These are phyloP conservation scores for Cetonia aurata DNA, from an alignment of 2,888 invertebrate species.

Conservation along the genomic window DNA sequence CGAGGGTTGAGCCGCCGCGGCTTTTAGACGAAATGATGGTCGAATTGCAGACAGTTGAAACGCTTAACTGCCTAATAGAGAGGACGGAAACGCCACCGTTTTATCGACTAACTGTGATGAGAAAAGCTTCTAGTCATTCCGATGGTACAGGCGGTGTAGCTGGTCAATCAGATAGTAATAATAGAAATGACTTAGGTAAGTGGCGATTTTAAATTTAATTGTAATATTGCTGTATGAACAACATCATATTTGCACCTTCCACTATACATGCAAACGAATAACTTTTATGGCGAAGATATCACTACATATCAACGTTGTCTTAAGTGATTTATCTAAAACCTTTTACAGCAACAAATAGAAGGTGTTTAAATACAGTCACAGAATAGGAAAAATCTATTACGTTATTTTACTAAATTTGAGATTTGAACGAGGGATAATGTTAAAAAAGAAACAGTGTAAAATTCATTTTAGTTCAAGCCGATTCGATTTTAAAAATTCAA, in stretches of 20 bases:
- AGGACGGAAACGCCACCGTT: slow-evolving; percentile 98
- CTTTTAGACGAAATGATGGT: slow-evolving; percentile 97
- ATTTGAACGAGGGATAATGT: too few species aligned
- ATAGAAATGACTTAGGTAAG: slow-evolving; percentile 64
- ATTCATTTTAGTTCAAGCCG: too few species aligned
- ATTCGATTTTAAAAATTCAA: too few species aligned
- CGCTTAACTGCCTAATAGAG: slow-evolving; percentile 95
- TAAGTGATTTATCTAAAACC: too few species aligned
- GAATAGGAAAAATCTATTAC: too few species aligned
- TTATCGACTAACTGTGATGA: slow-evolving; percentile 92
- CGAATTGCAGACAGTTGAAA: slow-evolving; percentile 97
- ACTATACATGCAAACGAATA: neutral
- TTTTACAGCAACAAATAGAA: too few species aligned
- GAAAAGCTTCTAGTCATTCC: slow-evolving; percentile 89
- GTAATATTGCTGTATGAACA: neutral
- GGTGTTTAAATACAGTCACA: too few species aligned
- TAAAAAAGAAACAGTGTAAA: too few species aligned
- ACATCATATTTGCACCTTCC: neutral
- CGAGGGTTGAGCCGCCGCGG: slow-evolving; percentile 91
- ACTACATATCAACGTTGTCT: too few species aligned
- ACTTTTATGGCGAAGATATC: too few species aligned
- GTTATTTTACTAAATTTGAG: too few species aligned
- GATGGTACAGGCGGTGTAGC: slow-evolving; percentile 71
- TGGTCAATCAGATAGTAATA: slow-evolving; percentile 68
- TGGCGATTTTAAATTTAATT: neutral